phyloP scores from a whole-genome alignment of 2,113 vertebrate species.

The Trichechus manatus region DNA sequence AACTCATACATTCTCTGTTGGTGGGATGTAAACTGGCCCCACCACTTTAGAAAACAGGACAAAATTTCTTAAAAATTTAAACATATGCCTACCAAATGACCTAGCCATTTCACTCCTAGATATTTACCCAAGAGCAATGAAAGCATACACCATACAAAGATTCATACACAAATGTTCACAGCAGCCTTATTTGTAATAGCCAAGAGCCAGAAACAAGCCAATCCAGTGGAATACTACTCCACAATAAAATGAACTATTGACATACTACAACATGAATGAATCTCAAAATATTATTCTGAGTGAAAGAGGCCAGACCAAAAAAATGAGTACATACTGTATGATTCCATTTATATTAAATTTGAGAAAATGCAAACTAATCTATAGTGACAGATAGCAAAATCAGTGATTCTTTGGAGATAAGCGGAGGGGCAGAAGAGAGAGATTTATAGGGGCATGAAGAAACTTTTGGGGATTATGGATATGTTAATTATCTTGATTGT shows the following conservation, averaged over 20 bases:
- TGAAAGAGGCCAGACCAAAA: background rate
- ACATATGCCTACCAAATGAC: background rate
- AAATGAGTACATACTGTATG: background rate
- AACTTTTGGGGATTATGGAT: too few species aligned
- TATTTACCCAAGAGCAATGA: too few species aligned
- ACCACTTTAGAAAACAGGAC: background rate
- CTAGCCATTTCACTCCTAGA: background rate
- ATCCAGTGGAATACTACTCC: background rate
- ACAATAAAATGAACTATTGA: slow-evolving; percentile 16
- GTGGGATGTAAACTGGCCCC: background rate
- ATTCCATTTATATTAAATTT: background rate
- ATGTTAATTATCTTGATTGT: background rate
- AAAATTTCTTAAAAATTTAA: background rate
- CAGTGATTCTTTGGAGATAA: background rate
- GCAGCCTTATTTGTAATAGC: background rate
- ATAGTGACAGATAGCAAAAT: background rate
- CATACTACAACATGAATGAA: background rate
- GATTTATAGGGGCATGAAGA: background rate
- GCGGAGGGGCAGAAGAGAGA: background rate
- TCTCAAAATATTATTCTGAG: background rate
- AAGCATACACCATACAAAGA: background rate
- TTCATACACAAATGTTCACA: background rate
- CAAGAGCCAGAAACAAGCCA: background rate
- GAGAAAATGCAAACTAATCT: background rate
- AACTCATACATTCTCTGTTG: background rate